Evolutionary conservation across 1,140 invertebrate genomes (phyloP), one percentile per base, ranked within the genome.

Genomic region (Calephelis virginiensis): DNA sequence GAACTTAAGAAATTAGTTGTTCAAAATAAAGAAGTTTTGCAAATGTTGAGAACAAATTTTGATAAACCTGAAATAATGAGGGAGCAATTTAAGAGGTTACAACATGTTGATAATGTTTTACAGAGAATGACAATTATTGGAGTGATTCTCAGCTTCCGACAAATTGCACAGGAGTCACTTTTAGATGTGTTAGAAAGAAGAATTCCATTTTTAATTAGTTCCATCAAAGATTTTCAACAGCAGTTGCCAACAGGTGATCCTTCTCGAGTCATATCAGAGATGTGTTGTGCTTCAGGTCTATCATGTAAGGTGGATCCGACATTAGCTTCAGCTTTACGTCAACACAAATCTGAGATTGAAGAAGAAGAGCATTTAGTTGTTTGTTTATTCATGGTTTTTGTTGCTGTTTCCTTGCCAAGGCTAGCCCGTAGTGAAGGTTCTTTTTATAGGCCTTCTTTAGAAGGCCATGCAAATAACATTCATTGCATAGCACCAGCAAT

Each of bases 21-120:
- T 6, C 93, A 94, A 68, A 99, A 99, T 85, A 98, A 98, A 83
- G 98, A 99, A 63, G 94, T 98, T 8, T 89, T 99, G 2, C 93
- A 97, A 65, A 94, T 95, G 56, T 91, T 99, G 46, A 93, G 99
- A 80, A 98, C 98, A 1, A 99, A 98, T 86, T 99, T 99, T 88
- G 98, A 99, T 85, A 98, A 98, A 85, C 95, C 95, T 0, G 98
- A 99, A 79, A 95, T 97, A n/a, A 99, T 99, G 98, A 98, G 97
- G 83, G 98, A 99, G 74, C 95, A 99, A 66, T 97, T 97, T 71
- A 98, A 97, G 83, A 96, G 95, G 77, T 87, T 99, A 38, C 95
- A 96, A 70, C 94, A 97, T 84, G 97, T 98, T 1, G 98, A 99
- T 74, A 98, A 97, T 82, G 96, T 99, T 17, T 90, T 99, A 9